Base-by-base conservation (phyloP, 2,113 vertebrate species). In the Madoqua kirkii region DNA sequence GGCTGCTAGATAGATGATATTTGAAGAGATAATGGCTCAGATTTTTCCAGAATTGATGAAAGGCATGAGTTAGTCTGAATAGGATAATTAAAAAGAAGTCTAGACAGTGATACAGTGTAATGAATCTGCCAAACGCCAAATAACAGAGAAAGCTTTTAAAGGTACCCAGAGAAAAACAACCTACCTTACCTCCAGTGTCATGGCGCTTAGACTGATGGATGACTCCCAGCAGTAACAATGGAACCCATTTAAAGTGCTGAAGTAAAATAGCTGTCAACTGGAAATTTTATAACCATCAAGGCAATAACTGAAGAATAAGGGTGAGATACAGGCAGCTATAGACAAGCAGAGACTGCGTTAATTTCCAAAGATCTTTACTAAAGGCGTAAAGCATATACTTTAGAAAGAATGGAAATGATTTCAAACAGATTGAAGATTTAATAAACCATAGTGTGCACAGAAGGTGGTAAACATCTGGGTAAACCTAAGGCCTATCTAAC, bases 351-450 rank as follows among this genome's bases (percentile, higher is more conserved):
- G 91, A 40, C 33, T 62, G 8, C 3, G 2, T 93, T 93, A 50
- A 60, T 59, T 87, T 95, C 57, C 62, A 97, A 57, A 97, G 60
- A 88, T 3, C 16, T 48, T 57, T 82, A 33, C 67, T 81, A 85
- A 95, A 87, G 36, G 33, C 71, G 57, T 93, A 54, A 87, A 93
- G 29, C 17, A 92, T 50, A 25, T 48, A 78, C 6, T 82, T 91
- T 50, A 85, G 50, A 81, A 96, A 88, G n/a, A 79, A 92, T n/a
- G 8, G 60, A 94, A 81, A 86, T 76, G 1, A 91, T 95, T 96
- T 91, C 23, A 76, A 76, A 59, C 7, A 9, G 27, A 23, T 12
- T 48, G 1, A 48, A 88, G 29, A 91, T 91, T 93, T 59, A 92
- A 85, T 91, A 86, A 96, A 52, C 14, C 60, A 55, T 25, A 81